These are phyloP conservation scores for Coelinius sp. DNA, from an alignment of 2,888 invertebrate genomes.

Conservation along the genomic window DNA sequence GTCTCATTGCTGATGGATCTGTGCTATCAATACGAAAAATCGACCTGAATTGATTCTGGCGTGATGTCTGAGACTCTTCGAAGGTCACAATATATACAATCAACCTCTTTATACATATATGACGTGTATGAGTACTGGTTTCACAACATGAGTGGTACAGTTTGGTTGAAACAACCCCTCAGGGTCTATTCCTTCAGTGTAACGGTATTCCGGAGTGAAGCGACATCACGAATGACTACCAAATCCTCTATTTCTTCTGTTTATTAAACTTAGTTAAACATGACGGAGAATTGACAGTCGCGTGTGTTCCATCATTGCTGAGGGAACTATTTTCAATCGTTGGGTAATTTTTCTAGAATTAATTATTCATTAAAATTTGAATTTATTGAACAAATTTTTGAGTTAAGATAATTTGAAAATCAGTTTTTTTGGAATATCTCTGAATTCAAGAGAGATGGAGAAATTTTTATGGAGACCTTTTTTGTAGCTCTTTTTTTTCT, in stretches of 20 bases:
- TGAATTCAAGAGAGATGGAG: too few species aligned
- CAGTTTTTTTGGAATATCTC: too few species aligned
- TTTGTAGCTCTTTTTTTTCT: too few species aligned
- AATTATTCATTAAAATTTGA: neutral
- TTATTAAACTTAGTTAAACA: slow-evolving; percentile 45
- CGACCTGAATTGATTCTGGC: slow-evolving; percentile 14
- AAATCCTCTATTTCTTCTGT: neutral
- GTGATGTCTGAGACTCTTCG: slow-evolving; percentile 19
- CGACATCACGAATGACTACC: slow-evolving; percentile 56
- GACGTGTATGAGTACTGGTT: neutral
- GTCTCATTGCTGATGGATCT: slow-evolving; percentile 17
- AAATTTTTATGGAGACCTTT: neutral
- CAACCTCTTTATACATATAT: neutral
- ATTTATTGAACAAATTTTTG: neutral
- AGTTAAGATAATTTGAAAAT: neutral
- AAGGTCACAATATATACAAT: slow-evolving; percentile 2
- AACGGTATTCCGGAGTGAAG: slow-evolving; percentile 37
- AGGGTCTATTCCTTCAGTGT: slow-evolving; percentile 8
- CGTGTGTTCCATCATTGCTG: slow-evolving; percentile 59
- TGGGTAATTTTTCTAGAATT: slow-evolving; percentile 47
- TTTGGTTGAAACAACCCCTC: slow-evolving; percentile 15
- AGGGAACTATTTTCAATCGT: slow-evolving; percentile 50
- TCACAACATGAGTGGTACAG: slow-evolving; percentile 3
- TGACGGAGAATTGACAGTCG: slow-evolving; percentile 57
- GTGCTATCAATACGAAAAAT: slow-evolving; percentile 5